A percentile compares a stretch with the other conserved stretches of the same genome.
phyloP scores from a whole-genome alignment of 2,797 vertebrate species.

The Epinephelus awoara region DNA sequence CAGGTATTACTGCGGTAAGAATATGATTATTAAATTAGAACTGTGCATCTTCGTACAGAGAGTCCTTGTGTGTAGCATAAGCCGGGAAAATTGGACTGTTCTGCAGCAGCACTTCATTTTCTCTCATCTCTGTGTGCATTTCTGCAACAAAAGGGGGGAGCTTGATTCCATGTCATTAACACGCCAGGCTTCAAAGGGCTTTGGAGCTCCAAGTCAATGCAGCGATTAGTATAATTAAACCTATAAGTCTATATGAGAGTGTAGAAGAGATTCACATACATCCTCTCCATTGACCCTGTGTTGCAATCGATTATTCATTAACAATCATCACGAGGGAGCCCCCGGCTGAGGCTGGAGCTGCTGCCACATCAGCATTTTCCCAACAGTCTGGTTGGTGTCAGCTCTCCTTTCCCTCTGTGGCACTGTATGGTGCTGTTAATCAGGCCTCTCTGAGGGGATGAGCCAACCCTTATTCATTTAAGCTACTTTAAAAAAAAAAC shows the following conservation, averaged over 20 bases:
- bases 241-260: conserved; percentile 69
- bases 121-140: conserved; percentile 55
- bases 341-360: conserved; percentile 26
- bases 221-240: conserved; percentile 85
- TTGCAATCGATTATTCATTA: conserved; percentile 79
- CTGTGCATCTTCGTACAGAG: conserved; percentile 22
- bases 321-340: conserved; percentile 54
- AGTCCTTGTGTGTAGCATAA: conserved; percentile 59
- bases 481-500: conserved; percentile 43
- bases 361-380: conserved; percentile 72
- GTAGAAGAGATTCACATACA: conserved; percentile 72
- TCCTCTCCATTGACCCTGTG: conserved; percentile 64
- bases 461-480: conserved; percentile 57
- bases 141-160: conserved; percentile 63
- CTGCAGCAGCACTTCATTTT: conserved; percentile 57
- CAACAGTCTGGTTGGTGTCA: conserved; percentile 54
- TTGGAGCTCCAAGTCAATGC: conserved; percentile 73
- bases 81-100: conserved; percentile 53
- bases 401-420: conserved; percentile 43
- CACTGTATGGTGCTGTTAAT: conserved; percentile 55
- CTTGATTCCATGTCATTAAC: conserved; percentile 79
- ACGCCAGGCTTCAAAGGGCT: conserved; percentile 77
- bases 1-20: conserved; percentile 37
- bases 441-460: conserved; percentile 56
- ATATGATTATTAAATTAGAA: conserved; percentile 68